Conservation (phyloP, 1,140 invertebrate genomes). For the Ptiloglossa arizonensis region DNA sequence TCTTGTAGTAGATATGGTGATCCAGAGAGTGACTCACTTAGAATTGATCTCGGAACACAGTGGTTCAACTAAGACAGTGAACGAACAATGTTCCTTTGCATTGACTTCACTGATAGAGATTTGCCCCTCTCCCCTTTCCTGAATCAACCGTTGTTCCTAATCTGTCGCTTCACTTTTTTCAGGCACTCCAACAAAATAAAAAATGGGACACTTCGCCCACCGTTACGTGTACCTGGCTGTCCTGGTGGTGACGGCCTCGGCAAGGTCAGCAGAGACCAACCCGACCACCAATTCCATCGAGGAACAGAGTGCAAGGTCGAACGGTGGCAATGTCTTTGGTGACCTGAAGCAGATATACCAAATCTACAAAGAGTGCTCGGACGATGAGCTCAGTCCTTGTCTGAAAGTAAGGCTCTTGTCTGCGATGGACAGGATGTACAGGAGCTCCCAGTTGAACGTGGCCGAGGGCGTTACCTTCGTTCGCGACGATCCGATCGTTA, state of each 20-base stretch:
- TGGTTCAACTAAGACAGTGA: too few relatives aligned
- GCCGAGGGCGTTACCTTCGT: constrained; percentile 88
- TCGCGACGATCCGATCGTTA: constrained; percentile 82
- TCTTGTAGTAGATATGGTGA: too few relatives aligned
- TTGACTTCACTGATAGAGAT: too few relatives aligned
- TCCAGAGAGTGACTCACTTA: too few relatives aligned
- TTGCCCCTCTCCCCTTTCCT: too few relatives aligned
- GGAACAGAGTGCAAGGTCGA: constrained; percentile 75
- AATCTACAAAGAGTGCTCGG: constrained; percentile 89
- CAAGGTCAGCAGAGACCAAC: constrained; percentile 79
- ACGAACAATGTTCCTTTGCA: too few relatives aligned
- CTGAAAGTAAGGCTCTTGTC: constrained; percentile 89
- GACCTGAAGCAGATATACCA: constrained; percentile 83
- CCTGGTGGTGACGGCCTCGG: constrained; percentile 73
- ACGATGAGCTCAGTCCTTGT: constrained; percentile 86
- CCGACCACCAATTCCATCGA: constrained; percentile 79
- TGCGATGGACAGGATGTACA: constrained; percentile 86
- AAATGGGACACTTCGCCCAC: constrained; percentile 69
- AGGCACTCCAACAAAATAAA: constrained; percentile 62
- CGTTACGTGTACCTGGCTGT: constrained; percentile 73
- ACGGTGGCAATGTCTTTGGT: constrained; percentile 76
- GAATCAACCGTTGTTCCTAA: too few relatives aligned
- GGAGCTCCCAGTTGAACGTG: constrained; percentile 85
- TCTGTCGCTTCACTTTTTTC: constrained; percentile 2
- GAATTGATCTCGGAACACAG: too few relatives aligned